Conservation (phyloP, 2,888 invertebrate genomes). For the Allolobophora icterica region DNA sequence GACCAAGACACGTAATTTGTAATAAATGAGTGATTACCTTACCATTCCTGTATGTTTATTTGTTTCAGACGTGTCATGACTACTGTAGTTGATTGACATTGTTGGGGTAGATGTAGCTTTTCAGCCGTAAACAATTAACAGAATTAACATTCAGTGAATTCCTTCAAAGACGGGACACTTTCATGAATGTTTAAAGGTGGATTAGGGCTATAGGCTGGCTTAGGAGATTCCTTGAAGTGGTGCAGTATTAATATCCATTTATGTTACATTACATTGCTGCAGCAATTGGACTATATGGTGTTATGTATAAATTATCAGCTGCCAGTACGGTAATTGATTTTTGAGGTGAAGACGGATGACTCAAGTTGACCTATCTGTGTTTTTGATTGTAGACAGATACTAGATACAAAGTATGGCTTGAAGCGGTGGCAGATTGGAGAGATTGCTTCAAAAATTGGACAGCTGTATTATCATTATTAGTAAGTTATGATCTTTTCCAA, state of each 20-base stretch:
- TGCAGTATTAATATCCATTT: not conserved
- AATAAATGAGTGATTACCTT: not conserved
- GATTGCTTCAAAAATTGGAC: constrained; percentile 97
- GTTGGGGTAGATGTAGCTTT: not conserved
- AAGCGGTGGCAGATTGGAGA: constrained; percentile 98
- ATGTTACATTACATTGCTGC: not conserved
- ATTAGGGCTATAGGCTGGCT: not conserved
- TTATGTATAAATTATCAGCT: not conserved
- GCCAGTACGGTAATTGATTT: not conserved
- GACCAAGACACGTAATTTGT: not conserved
- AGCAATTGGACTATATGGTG: not conserved
- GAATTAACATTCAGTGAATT: not conserved
- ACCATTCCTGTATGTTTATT: not conserved
- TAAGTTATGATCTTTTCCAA: constrained; percentile 69
- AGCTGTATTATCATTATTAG: constrained; percentile 98
- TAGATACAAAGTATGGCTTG: constrained; percentile 90
- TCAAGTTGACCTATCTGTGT: not conserved
- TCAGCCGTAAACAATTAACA: no score
- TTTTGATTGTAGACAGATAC: constrained; percentile 70
- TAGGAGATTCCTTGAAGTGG: not conserved
- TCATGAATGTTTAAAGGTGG: not conserved
- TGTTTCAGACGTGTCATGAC: no score
- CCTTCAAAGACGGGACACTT: not conserved
- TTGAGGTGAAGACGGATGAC: not conserved
- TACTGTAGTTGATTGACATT: no score